These are phyloP conservation scores for Spilogale gracilis DNA, from an alignment of 2,113 vertebrate genomes.

Conservation along the genomic window DNA sequence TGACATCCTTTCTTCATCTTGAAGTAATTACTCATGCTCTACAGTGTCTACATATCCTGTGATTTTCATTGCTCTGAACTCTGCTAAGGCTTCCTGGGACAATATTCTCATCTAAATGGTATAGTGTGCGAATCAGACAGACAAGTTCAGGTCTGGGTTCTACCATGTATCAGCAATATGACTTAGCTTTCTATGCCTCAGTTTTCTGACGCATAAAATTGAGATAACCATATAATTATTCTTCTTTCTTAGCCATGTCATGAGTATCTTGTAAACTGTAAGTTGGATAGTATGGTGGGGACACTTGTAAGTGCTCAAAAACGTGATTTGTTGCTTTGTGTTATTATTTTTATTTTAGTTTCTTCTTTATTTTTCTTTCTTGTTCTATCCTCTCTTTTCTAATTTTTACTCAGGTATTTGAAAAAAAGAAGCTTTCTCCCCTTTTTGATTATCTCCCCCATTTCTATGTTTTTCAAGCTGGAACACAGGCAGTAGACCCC, in stretches of 20 bases:
- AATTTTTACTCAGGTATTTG: constrained; percentile 29
- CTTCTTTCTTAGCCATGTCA: not conserved
- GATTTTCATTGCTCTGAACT: not conserved
- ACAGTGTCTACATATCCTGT: not conserved
- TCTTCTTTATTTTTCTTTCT: not conserved
- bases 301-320: not conserved
- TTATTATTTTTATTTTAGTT: constrained; percentile 21
- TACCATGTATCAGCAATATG: not conserved
- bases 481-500: too few species aligned
- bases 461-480: not conserved
- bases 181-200: not conserved
- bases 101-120: not conserved
- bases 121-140: not conserved
- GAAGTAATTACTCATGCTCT: not conserved
- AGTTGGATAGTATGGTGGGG: not conserved
- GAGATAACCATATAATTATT: not conserved
- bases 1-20: not conserved
- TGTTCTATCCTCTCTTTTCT: not conserved
- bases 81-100: not conserved
- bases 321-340: not conserved
- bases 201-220: not conserved
- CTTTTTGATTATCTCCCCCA: not conserved
- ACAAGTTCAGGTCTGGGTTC: not conserved
- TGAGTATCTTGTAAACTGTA: not conserved
- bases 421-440: not conserved